Percentiles rank a stretch among this genome's conserved stretches.
These are phyloP conservation scores for Schizaphis graminum DNA, from an alignment of 2,888 invertebrate genomes.

Conservation along the genomic window DNA sequence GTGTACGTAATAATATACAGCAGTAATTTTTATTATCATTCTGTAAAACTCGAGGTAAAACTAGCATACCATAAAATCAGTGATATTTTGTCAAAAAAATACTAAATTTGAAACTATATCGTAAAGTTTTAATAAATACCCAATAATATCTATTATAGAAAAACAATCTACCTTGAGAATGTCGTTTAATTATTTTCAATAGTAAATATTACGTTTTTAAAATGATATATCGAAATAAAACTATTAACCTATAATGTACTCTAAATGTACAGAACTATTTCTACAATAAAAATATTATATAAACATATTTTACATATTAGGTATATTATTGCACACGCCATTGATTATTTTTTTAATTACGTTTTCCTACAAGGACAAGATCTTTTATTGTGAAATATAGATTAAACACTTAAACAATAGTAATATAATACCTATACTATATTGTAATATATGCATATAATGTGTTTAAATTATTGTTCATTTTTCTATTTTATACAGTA, in stretches of 20 bases:
- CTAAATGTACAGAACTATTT: background rate
- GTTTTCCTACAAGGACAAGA: constrained; percentile 22
- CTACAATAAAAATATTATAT: background rate
- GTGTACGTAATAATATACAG: background rate
- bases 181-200: background rate
- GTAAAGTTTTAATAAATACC: background rate
- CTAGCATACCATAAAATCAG: background rate
- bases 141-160: background rate
- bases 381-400: constrained; percentile 18
- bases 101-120: background rate
- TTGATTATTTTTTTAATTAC: constrained; percentile 1
- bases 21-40: background rate
- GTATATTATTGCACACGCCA: background rate
- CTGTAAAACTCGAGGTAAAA: background rate
- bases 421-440: background rate
- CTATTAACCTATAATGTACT: background rate
- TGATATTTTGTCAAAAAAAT: background rate
- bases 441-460: background rate
- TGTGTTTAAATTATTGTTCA: background rate
- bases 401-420: constrained; percentile 18
- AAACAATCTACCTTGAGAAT: background rate
- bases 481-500: background rate
- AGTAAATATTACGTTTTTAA: background rate
- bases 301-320: too few relatives aligned
- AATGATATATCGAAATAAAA: background rate